Conservation (phyloP, 2,113 vertebrate genomes). For the Zingel zingel region DNA sequence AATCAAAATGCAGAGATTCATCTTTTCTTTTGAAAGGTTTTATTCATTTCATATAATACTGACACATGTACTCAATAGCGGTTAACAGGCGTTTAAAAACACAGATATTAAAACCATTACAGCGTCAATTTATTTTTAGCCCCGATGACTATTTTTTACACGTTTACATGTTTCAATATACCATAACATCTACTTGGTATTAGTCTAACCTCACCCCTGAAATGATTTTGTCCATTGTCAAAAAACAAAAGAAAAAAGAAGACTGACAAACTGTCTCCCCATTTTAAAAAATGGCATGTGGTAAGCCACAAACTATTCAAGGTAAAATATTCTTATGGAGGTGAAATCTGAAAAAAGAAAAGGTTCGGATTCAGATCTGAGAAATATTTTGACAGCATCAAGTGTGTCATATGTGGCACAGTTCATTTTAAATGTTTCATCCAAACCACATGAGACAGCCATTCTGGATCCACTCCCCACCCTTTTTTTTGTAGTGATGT, state of each 20-base stretch:
- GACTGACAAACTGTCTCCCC: slow-evolving; percentile 67
- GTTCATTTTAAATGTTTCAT: slow-evolving; percentile 62
- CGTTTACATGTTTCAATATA: slow-evolving; percentile 85
- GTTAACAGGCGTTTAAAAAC: slow-evolving; percentile 89
- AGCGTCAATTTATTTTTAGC: slow-evolving; percentile 77
- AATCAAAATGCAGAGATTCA: slow-evolving; percentile 16
- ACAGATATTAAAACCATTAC: slow-evolving; percentile 87
- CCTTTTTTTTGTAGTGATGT: slow-evolving; percentile 22
- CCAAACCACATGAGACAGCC: slow-evolving; percentile 56
- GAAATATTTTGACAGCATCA: slow-evolving; percentile 63
- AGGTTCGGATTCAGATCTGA: slow-evolving; percentile 34
- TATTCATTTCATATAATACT: slow-evolving; percentile 88
- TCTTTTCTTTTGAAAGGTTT: slow-evolving; percentile 82
- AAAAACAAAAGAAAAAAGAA: slow-evolving; percentile 60
- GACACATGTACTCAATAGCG: slow-evolving; percentile 88
- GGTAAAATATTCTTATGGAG: slow-evolving; percentile 62
- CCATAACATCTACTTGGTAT: slow-evolving; percentile 84
- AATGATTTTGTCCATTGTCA: slow-evolving; percentile 68
- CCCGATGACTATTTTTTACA: slow-evolving; percentile 75
- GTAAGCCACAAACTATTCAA: slow-evolving; percentile 74
- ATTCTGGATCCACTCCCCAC: slow-evolving; percentile 42
- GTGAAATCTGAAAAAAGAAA: slow-evolving; percentile 49
- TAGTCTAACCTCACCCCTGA: slow-evolving; percentile 78
- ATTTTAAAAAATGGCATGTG: slow-evolving; percentile 73
- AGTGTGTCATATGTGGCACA: slow-evolving; percentile 72